Evolutionary conservation across 2,113 vertebrate species (phyloP).

Genomic region (Lophochroa leadbeateri): DNA sequence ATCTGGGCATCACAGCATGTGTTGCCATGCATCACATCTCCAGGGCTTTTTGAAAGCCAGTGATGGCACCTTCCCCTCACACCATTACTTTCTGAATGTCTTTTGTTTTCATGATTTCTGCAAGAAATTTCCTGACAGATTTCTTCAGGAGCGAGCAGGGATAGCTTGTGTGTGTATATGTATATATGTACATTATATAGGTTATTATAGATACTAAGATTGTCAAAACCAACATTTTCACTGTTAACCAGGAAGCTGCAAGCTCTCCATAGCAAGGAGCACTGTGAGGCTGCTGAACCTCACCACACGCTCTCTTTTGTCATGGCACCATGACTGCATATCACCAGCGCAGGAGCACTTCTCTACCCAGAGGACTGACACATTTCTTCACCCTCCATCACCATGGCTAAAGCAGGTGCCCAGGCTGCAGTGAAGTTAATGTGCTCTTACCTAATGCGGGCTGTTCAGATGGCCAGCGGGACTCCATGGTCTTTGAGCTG

Average conservation of each 20-base stretch:
- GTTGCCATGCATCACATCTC: rapidly evolving
- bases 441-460: neutral
- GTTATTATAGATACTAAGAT: neutral
- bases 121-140: neutral
- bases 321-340: rapidly evolving
- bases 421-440: neutral
- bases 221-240: neutral
- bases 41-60: neutral
- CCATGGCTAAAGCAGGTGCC: rapidly evolving
- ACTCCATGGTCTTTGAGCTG: neutral
- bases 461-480: neutral
- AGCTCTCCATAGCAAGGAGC: neutral
- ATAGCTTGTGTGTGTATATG: neutral
- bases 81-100: neutral
- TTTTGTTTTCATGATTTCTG: neutral
- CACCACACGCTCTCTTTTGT: rapidly evolving
- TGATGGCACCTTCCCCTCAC: neutral
- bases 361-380: neutral
- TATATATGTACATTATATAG: neutral
- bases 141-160: neutral
- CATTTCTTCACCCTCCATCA: rapidly evolving
- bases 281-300: neutral
- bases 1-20: neutral
- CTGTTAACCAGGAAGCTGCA: neutral
- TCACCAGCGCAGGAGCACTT: neutral